A percentile compares a stretch with the other conserved stretches of the same genome.
Conservation (phyloP, 2,113 vertebrate species). For the Hyperoodon ampullatus region DNA sequence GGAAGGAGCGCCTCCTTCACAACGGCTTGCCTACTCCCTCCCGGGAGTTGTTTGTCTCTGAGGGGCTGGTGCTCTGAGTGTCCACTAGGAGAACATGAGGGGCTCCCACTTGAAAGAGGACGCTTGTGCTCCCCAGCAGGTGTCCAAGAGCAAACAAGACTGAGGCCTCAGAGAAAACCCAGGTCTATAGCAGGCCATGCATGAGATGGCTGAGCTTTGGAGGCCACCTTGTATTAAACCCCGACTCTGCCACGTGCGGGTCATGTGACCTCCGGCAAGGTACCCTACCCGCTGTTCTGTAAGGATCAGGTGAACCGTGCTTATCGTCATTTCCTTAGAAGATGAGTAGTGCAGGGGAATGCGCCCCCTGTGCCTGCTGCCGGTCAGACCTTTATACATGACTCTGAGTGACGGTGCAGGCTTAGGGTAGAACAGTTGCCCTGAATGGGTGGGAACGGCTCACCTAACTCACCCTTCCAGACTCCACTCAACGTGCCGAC, state of each 20-base stretch:
- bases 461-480: neutral
- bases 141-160: neutral
- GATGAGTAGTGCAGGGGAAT: neutral
- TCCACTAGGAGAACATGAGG: neutral
- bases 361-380: neutral
- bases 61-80: neutral
- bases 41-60: neutral
- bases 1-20: neutral
- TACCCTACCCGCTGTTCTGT: constrained; percentile 76
- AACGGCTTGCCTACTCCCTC: accelerated
- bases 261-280: constrained; percentile 73
- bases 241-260: neutral
- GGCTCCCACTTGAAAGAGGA: neutral
- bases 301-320: neutral
- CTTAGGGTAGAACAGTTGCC: neutral
- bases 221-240: constrained; percentile 36
- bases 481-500: neutral
- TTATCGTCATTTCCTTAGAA: neutral
- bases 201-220: neutral
- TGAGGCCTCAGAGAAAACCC: neutral
- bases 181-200: accelerated
- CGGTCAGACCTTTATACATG: neutral
- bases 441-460: neutral
- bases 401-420: neutral
- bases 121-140: neutral